These are phyloP conservation scores for western clawed frog (Xenopus tropicalis) DNA, from an alignment of 2,113 vertebrate species.

Conservation along the genomic window UCB_Xtro_10.0 CM004446.2:86623001-86623500, in stretches of 20 bases:
- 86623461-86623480: background rate
- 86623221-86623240: slow-evolving; percentile 28
- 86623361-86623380: slow-evolving; percentile 34
- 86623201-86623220: slow-evolving; percentile 18
- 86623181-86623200: slow-evolving; percentile 34
- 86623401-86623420: slow-evolving; percentile 9
- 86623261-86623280: slow-evolving; percentile 33
- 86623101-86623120: background rate
- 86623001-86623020: too few species aligned
- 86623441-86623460: slow-evolving; percentile 3
- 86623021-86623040: too few species aligned
- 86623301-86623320: slow-evolving; percentile 39
- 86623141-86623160: slow-evolving; percentile 4
- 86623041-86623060: too few species aligned
- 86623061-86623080: too few species aligned
- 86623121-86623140: background rate
- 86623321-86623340: slow-evolving; percentile 35
- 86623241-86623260: slow-evolving; percentile 23
- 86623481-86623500: slow-evolving; percentile 11
- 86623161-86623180: slow-evolving; percentile 21
- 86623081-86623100: too few species aligned
- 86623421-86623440: slow-evolving; percentile 3
- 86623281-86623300: slow-evolving; percentile 37
- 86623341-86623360: slow-evolving; percentile 21
- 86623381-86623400: background rate